Percentiles rank a stretch among this genome's conserved stretches.
phyloP scores from a whole-genome alignment of 2,797 vertebrate genomes.

The Scarus forsteni region DNA sequence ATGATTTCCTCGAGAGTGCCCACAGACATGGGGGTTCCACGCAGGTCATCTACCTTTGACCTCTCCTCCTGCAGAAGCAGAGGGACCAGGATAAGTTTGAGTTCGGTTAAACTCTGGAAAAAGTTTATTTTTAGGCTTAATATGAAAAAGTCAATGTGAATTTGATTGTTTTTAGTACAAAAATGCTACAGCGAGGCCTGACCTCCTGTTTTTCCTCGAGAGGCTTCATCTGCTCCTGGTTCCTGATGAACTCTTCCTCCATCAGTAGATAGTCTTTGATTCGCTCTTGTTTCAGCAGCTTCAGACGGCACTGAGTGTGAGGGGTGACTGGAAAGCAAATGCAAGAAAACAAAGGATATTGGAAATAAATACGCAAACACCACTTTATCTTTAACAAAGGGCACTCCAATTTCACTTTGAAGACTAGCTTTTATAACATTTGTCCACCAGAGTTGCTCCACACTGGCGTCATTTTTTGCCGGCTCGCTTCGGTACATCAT shows the following conservation, averaged over 20 bases:
- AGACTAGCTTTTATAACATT: too few relatives aligned
- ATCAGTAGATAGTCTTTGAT: conserved; percentile 98
- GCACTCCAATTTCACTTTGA: too few relatives aligned
- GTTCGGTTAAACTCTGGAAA: not conserved
- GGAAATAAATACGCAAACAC: not conserved
- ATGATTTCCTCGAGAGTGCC: conserved; percentile 99
- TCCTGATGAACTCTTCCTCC: conserved; percentile 99
- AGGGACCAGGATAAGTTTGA: not conserved
- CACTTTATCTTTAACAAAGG: too few relatives aligned
- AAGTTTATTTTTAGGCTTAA: not conserved
- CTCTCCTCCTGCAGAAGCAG: conserved; percentile 89
- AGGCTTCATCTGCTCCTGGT: conserved; percentile 99
- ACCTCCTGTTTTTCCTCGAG: conserved; percentile 99
- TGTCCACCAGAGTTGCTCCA: too few relatives aligned
- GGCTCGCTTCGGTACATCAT: too few relatives aligned
- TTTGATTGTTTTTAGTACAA: not conserved
- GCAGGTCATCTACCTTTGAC: conserved; percentile 97
- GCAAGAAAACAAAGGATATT: not conserved
- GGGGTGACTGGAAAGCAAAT: conserved; percentile 89
- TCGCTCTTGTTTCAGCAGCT: conserved; percentile 92
- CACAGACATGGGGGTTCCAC: conserved; percentile 99
- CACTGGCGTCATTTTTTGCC: too few relatives aligned
- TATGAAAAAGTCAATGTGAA: not conserved
- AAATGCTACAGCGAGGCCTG: not conserved
- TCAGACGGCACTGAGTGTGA: conserved; percentile 96